Conservation (phyloP, 1,140 invertebrate species). For the Nymphalis io region DNA sequence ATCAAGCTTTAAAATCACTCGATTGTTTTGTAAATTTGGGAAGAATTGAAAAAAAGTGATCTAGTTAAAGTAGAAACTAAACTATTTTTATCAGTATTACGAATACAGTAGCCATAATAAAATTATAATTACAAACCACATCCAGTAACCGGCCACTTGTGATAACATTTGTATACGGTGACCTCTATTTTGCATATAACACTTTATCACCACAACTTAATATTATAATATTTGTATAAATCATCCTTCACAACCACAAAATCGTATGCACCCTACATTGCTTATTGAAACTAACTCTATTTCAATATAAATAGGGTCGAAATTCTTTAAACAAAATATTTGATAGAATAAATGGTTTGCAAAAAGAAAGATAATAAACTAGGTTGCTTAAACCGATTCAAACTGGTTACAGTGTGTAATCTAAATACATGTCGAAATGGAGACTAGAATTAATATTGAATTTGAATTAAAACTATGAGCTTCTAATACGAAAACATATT, state of each 20-base stretch:
- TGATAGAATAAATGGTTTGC: slow-evolving; percentile 45
- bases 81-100: too few species aligned
- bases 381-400: slow-evolving; percentile 50
- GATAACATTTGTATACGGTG: slow-evolving; percentile 41
- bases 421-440: background rate
- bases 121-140: slow-evolving; percentile 21
- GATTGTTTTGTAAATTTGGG: too few species aligned
- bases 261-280: background rate
- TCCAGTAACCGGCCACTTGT: slow-evolving; percentile 39
- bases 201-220: slow-evolving; percentile 39
- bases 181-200: slow-evolving; percentile 55
- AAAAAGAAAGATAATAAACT: slow-evolving; percentile 62
- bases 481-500: background rate
- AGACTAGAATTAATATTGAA: background rate
- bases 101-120: slow-evolving; percentile 1
- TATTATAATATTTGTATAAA: slow-evolving; percentile 8
- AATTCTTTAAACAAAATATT: slow-evolving; percentile 15
- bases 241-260: background rate
- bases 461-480: background rate
- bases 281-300: slow-evolving; percentile 32
- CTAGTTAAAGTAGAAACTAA: too few species aligned
- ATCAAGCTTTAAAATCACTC: too few species aligned
- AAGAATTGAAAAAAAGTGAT: too few species aligned
- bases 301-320: slow-evolving; percentile 7
- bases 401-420: slow-evolving; percentile 32